phyloP scores from a whole-genome alignment of 2,113 vertebrate species.

The Empidonax traillii region DNA sequence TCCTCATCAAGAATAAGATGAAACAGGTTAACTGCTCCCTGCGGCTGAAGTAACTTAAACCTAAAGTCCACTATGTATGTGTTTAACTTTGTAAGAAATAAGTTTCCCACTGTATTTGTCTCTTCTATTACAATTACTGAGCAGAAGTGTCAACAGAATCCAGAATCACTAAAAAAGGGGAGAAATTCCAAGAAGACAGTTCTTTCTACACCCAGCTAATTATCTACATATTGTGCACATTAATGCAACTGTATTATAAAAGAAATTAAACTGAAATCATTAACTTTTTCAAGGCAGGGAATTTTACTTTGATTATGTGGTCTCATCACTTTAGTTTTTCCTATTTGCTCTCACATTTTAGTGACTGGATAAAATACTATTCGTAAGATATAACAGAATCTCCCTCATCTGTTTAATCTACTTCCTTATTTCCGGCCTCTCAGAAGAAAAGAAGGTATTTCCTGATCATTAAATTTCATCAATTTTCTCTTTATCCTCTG shows the following conservation, averaged over 20 bases:
- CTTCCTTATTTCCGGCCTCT: background rate
- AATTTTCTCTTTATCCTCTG: background rate
- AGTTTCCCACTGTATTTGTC: background rate
- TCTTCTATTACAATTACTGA: background rate
- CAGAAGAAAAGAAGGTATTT: background rate
- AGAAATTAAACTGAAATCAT: background rate
- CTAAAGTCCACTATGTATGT: background rate
- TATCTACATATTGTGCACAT: background rate
- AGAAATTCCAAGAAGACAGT: fast-evolving
- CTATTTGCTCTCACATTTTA: background rate
- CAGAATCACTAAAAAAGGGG: background rate
- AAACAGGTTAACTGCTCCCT: background rate
- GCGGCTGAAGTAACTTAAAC: background rate
- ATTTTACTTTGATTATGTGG: background rate
- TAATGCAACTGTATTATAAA: background rate
- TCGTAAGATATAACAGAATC: background rate
- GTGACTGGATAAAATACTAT: background rate
- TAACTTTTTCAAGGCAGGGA: background rate
- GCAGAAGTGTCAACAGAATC: background rate
- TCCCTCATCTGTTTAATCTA: background rate
- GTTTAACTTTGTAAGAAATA: background rate
- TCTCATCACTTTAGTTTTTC: background rate
- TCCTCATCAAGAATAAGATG: background rate
- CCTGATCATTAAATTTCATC: background rate
- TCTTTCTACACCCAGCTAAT: background rate